Evolutionary conservation across 2,797 vertebrate genomes (phyloP).

Genomic region (Carcharodon carcharias): DNA sequence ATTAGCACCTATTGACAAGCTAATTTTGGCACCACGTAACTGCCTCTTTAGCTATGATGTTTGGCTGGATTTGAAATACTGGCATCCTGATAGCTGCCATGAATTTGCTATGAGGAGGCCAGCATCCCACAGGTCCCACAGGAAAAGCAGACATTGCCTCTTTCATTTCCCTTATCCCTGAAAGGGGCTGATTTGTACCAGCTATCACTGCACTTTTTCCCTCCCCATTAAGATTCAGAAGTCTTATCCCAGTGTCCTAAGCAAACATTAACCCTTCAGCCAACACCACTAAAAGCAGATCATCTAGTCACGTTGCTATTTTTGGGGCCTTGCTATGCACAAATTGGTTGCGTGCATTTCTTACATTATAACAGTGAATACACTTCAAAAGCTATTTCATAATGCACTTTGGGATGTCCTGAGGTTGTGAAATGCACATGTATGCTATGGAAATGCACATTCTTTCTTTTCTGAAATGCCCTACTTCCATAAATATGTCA

Average conservation of each 20-base stretch:
- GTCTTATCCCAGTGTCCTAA: too few species aligned
- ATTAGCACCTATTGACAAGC: neutral
- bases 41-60: neutral
- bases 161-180: neutral
- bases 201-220: neutral
- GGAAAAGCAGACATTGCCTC: neutral
- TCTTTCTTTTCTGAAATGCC: neutral
- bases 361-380: too few species aligned
- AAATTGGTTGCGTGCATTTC: too few species aligned
- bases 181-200: neutral
- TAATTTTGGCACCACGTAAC: neutral
- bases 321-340: too few species aligned
- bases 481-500: neutral
- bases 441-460: too few species aligned
- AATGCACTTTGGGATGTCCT: too few species aligned
- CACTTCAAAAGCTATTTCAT: too few species aligned
- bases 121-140: neutral
- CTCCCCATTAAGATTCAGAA: neutral
- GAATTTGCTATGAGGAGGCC: neutral
- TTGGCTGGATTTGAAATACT: neutral
- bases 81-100: neutral
- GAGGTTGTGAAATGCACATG: too few species aligned
- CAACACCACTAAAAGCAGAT: too few species aligned
- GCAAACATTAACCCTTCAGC: too few species aligned
- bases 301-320: too few species aligned